Base-by-base conservation (phyloP, 2,113 vertebrate genomes). In the Polyodon spathula region DNA sequence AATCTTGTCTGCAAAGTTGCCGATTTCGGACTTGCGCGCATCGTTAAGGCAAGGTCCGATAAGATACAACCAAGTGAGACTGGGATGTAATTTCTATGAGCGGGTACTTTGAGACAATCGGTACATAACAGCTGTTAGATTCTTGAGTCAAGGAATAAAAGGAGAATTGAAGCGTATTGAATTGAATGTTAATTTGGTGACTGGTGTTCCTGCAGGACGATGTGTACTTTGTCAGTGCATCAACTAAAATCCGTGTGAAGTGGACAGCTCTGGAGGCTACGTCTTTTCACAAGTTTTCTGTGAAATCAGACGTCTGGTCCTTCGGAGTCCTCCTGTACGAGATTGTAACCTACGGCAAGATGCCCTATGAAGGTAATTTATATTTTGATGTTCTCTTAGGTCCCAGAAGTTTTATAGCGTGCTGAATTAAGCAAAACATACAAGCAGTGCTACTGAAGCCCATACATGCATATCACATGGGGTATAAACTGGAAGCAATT, bases 251-350 rank as follows among this genome's bases (percentile, higher is more conserved):
- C 67, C 94, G 95, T 0, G 84, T 97, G 55, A 89, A 92, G 12
- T 97, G 96, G 96, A 97, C 93, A 0, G 95, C 92, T 0, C 96
- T 94, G 0, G 93, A 98, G 74, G 92, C 92, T 0, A 89, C 92
- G 5, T 78, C 85, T 12, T 82, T 90, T 65, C 81, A 84, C 8
- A 73, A 85, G 17, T 98, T 92, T 69, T 93, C 96, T 0, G 85
- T 88, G 4, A 97, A 97, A 62, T 95, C 95, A 0, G 95, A 98
- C 0, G 87, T 96, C n/a, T 97, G 95, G 94, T 95, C 96, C 5
- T 98, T 94, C 0, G 95, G 94, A 0, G 84, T 97, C 39, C 80
- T 97, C 55, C 89, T 97, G 4, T 95, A 89, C 0, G 92, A 98
- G 67, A 91, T 95, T 73, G 92, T 94, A 81, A 93, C 92, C 0